Conservation (phyloP, 2,797 vertebrate species). For the Chelon labrosus region DNA sequence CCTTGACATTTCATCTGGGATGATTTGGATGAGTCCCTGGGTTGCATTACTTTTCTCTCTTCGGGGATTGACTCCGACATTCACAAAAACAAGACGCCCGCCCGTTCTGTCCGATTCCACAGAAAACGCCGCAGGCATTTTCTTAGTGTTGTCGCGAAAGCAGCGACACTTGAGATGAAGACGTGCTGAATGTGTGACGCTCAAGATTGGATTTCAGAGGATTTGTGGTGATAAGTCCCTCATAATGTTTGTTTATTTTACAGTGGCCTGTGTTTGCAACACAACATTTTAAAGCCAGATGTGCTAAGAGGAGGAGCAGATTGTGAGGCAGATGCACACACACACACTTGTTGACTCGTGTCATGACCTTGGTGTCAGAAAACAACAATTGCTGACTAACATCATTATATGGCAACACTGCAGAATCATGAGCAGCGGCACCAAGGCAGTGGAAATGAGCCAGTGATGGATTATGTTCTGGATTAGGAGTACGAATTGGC, state of each 20-base stretch:
- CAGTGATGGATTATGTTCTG: constrained; percentile 37
- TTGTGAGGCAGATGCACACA: constrained; percentile 30
- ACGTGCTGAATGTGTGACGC: constrained; percentile 46
- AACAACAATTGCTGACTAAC: constrained; percentile 32
- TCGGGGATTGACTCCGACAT: constrained; percentile 6
- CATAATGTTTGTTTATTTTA: constrained; percentile 69
- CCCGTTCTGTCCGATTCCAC: neutral
- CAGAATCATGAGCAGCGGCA: constrained; percentile 11
- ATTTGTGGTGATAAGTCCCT: constrained; percentile 75
- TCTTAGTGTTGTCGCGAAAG: constrained; percentile 26
- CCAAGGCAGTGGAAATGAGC: neutral
- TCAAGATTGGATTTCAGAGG: constrained; percentile 71
- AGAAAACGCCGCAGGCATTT: neutral
- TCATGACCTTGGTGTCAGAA: constrained; percentile 50
- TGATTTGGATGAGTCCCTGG: constrained; percentile 40
- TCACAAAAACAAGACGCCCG: neutral
- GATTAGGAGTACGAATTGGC: constrained; percentile 33
- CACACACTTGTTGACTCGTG: constrained; percentile 7
- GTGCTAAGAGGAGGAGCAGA: constrained; percentile 50
- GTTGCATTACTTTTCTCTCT: constrained; percentile 27
- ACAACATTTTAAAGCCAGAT: constrained; percentile 60
- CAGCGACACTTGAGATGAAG: constrained; percentile 51
- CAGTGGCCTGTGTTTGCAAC: constrained; percentile 45
- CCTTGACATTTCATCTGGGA: constrained; percentile 29
- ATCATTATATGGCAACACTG: constrained; percentile 7